Evolutionary conservation across 2,888 invertebrate species (phyloP), one percentile per base, ranked within the genome.

Genomic region (Oxytorus armatus): DNA sequence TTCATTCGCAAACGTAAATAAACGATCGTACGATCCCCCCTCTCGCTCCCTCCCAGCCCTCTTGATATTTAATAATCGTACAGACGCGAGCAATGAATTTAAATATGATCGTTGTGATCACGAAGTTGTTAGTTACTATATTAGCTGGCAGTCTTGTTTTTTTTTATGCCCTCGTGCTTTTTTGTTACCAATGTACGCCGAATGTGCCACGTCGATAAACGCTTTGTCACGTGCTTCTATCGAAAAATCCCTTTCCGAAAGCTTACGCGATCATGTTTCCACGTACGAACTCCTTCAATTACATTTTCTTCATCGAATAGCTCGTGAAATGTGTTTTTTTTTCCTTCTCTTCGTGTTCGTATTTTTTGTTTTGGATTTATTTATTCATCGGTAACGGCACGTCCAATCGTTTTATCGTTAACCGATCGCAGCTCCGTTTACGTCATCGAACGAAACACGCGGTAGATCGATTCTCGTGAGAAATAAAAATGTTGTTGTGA

Each of bases 1-100:
- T 33, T 80, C 73, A 78, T 77, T 82, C 61, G 36, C 65, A 1
- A 33, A 75, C 69, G 80, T 78, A 83, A 83, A 83, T 80, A 82
- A 76, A 47, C 63, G 39, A 68, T 42, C 63, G 61, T 70, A 68
- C 72, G 39, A 77, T 69, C 59, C 18, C 29, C 39, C 1, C 39
- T 21, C n/a, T n/a, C n/a, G n/a, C n/a, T 16, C 47, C 18, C 18
- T 1, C 2, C 49, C n/a, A 1, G 4, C 4, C 14, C 11, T 5
- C 5, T 44, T 11, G 25, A 8, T 16, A 11, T 5, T 3, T 47
- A 42, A 25, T 3, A 10, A 77, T 36, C 16, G 39, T 39, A 63
- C 33, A 47, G n/a, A n/a, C n/a, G n/a, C 44, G 59, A 42, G 51
- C 57, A 61, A 69, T 68, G 42, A 72, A n/a, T 65, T 77, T 66